A percentile compares a stretch with the other conserved stretches of the same genome.
These are phyloP conservation scores for Pangasius djambal DNA, from an alignment of 2,797 vertebrate genomes.

Conservation along the genomic window DNA sequence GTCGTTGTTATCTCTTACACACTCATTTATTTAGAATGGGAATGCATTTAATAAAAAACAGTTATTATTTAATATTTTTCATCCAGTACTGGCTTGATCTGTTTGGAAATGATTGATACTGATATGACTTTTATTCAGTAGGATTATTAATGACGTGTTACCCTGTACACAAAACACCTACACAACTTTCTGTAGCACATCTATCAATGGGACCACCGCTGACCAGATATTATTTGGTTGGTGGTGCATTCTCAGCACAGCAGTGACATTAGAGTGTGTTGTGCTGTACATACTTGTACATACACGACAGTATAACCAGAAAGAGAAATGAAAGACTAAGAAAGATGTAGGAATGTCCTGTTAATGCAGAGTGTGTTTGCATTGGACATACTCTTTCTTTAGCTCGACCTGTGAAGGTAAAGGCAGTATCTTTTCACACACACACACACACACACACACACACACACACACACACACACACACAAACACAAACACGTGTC, in stretches of 20 bases:
- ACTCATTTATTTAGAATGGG: not conserved
- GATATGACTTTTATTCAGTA: not conserved
- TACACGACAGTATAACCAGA: not conserved
- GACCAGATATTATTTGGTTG: constrained; percentile 37
- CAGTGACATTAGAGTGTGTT: constrained; percentile 30
- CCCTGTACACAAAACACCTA: not conserved
- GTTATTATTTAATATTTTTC: not conserved
- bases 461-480: not conserved
- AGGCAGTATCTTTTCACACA: constrained; percentile 15
- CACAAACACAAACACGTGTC: not conserved
- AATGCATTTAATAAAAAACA: not conserved
- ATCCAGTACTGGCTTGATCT: not conserved
- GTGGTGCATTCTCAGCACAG: constrained; percentile 56
- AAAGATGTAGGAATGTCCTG: not conserved
- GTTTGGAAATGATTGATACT: not conserved
- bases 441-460: not conserved
- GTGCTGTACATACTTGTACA: not conserved
- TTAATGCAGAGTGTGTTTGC: not conserved
- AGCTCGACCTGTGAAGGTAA: constrained; percentile 64
- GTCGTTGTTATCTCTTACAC: not conserved
- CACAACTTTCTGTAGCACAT: not conserved
- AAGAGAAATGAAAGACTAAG: not conserved
- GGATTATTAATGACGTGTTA: not conserved
- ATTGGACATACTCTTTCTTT: constrained; percentile 55
- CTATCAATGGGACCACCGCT: not conserved